Conservation (phyloP, 2,888 invertebrate genomes). For the Cerastis leucographa region DNA sequence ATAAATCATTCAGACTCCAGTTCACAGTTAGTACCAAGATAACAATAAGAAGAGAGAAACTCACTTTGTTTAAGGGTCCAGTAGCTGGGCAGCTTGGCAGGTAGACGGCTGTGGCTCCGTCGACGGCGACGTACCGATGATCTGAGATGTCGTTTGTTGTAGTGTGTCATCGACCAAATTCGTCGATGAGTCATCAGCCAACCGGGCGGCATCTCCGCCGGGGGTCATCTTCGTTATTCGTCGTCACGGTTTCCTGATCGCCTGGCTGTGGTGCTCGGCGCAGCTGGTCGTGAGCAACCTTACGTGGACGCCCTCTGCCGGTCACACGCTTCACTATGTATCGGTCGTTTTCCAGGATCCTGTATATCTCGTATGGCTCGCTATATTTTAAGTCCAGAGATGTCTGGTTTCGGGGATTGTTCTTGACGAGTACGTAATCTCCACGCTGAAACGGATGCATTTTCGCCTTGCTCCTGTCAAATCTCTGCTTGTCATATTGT, state of each 20-base stretch:
- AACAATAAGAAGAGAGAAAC: not conserved
- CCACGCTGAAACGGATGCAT: constrained; percentile 24
- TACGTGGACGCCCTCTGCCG: constrained; percentile 14
- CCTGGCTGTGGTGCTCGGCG: constrained; percentile 18
- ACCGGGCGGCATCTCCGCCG: not conserved
- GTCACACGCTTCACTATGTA: constrained; percentile 10
- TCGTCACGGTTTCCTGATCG: constrained; percentile 8
- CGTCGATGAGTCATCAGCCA: not conserved
- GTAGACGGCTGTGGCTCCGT: not conserved
- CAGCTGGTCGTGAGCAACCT: constrained; percentile 27
- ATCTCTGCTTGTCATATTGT: constrained; percentile 18
- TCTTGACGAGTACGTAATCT: constrained; percentile 38
- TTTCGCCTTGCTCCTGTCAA: constrained; percentile 23
- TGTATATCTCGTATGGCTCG: constrained; percentile 25
- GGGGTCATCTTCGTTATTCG: not conserved
- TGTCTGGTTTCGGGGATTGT: constrained; percentile 43
- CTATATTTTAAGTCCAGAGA: constrained; percentile 44
- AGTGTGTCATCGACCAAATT: too few relatives aligned
- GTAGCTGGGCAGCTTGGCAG: constrained; percentile 2
- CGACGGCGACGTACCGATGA: not conserved
- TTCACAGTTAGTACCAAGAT: not conserved
- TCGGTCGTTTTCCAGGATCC: constrained; percentile 31
- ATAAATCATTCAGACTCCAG: not conserved
- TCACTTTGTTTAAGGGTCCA: not conserved
- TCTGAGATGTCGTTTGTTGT: not conserved